Base-by-base conservation (phyloP, 2,888 invertebrate species). In the Amblyteles armatorius region DNA sequence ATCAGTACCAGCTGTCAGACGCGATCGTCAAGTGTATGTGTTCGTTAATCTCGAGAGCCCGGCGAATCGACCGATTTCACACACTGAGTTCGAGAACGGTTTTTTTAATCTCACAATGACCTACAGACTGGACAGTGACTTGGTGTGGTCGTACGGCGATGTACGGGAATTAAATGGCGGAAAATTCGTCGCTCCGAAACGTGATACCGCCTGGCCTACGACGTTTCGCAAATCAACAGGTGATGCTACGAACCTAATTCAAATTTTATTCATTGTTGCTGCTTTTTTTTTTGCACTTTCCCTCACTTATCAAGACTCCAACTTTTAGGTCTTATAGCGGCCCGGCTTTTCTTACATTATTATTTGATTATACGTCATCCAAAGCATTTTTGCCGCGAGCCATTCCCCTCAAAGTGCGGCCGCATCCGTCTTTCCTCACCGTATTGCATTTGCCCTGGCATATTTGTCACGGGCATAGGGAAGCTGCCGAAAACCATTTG, bases 51-150 rank as follows among this genome's bases (percentile, higher is more conserved):
- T 95, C 89, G 95, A 95, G 87, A 93, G 94, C 19, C 94, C 94
- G 16, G 85, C 82, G 1, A 90, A 93, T 80, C 85, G 90, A 1
- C 87, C 88, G 7, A 83, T 92, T 1, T 48, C 79, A 4, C 68
- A 87, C 36, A n/a, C 79, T 1, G 83, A 84, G 9, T 84, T 88
- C 67, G 88, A 91, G 7, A 79, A 89, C 9, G 87, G 92, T 48
- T 95, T 95, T 81, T 96, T 95, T 87, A 96, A 96, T 88, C 90
- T 94, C 84, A 95, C 95, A 1, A 95, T 95, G 95, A 95, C 94
- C 0, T 95, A 95, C 89, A 94, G 95, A 82, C 86, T 94, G 82
- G 95, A 94, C 87, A 95, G 95, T 79, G 95, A 95, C 87, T 90
- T 95, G 19, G 57, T 92, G 0, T 94, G 94, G 94, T 89, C 94